Evolutionary conservation across 2,113 vertebrate species (phyloP).

Genomic region (Myocastor coypus): DNA sequence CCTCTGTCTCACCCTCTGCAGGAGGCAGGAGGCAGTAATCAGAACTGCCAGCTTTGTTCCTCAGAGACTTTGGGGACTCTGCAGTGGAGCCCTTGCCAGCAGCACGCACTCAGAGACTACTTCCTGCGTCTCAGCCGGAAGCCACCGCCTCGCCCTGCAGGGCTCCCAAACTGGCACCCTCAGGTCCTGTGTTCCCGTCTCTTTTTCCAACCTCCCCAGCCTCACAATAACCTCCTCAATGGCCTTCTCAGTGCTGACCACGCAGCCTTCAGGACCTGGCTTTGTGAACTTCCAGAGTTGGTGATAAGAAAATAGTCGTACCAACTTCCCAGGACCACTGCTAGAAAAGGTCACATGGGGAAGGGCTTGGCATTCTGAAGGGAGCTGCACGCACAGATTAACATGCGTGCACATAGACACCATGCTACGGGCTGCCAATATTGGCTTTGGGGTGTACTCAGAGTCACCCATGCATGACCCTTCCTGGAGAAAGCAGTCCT

Average conservation of each 20-base stretch:
- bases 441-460: rapidly evolving
- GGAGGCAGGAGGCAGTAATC: background rate
- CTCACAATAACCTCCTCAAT: background rate
- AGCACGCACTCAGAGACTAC: rapidly evolving
- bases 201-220: background rate
- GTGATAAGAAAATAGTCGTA: background rate
- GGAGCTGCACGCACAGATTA: background rate
- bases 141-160: background rate
- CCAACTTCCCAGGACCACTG: background rate
- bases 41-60: background rate
- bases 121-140: background rate
- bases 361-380: background rate
- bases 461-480: background rate
- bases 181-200: background rate
- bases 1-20: background rate
- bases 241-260: rapidly evolving
- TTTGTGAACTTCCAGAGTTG: background rate
- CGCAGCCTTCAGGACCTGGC: background rate
- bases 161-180: background rate
- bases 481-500: background rate
- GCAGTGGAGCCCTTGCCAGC: background rate
- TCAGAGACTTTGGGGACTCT: background rate
- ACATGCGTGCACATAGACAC: too few relatives aligned
- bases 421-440: background rate
- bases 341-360: background rate